Conservation (phyloP, 2,797 vertebrate genomes). For the Anableps anableps region DNA sequence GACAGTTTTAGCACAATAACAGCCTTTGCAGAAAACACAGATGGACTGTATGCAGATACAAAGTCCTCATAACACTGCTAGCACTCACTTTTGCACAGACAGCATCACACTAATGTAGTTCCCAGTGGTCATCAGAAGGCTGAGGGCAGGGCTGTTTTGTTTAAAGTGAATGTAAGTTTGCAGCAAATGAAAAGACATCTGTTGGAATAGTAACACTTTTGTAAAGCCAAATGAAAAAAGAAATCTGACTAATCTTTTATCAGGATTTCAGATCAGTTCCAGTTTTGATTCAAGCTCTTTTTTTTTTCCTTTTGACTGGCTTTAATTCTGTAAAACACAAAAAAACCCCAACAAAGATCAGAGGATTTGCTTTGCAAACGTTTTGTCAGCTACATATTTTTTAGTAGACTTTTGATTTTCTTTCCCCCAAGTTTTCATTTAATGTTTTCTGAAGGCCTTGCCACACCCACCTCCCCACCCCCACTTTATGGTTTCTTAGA, state of each 20-base stretch:
- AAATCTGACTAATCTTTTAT: not conserved
- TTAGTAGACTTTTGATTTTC: conserved; percentile 25
- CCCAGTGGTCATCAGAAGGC: not conserved
- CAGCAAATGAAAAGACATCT: conserved; percentile 14
- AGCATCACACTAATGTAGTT: conserved; percentile 4
- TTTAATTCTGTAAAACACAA: conserved; percentile 24
- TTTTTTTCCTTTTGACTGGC: conserved; percentile 11
- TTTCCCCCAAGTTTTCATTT: conserved; percentile 38
- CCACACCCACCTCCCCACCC: not conserved
- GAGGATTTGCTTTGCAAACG: conserved; percentile 25
- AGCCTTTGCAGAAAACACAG: conserved; percentile 3
- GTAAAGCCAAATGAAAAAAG: conserved; percentile 6
- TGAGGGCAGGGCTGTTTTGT: not conserved
- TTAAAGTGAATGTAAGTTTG: conserved; percentile 28
- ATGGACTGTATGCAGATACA: conserved; percentile 19
- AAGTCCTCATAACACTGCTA: conserved; percentile 4
- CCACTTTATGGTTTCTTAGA: conserved; percentile 16
- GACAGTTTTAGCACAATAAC: not conserved
- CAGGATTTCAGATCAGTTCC: conserved; percentile 20
- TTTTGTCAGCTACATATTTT: conserved; percentile 21
- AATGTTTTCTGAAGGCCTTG: conserved; percentile 28
- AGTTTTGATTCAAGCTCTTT: conserved; percentile 9
- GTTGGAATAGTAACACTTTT: conserved; percentile 5
- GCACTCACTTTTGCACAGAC: not conserved
- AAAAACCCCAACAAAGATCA: conserved; percentile 18